phyloP scores from a whole-genome alignment of 64 coral and sea anemone species.

The Stichodactyla helianthus region DNA sequence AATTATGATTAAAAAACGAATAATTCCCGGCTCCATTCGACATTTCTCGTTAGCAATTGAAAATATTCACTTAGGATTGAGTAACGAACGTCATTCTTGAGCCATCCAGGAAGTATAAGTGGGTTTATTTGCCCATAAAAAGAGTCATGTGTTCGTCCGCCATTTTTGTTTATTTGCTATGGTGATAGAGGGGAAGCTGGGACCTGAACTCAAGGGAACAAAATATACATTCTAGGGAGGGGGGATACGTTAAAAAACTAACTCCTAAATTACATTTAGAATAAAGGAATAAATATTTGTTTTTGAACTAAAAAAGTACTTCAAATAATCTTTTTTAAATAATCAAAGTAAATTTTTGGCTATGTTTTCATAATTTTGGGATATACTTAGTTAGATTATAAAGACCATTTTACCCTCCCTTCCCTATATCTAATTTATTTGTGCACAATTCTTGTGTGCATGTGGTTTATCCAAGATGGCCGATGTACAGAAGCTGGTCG shows the following conservation, averaged over 20 bases:
- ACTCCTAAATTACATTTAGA: neutral
- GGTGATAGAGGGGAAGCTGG: neutral
- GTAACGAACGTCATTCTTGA: neutral
- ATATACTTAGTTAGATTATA: neutral
- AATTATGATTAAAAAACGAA: slow-evolving; percentile 78
- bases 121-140: neutral
- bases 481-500: neutral
- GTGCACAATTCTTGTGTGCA: neutral
- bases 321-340: neutral
- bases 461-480: neutral
- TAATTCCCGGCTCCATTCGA: slow-evolving; percentile 63
- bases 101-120: neutral
- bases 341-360: neutral
- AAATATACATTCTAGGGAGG: neutral
- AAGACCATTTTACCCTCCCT: neutral
- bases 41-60: slow-evolving; percentile 1
- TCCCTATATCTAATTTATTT: neutral
- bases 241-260: neutral
- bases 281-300: neutral
- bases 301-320: neutral
- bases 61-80: neutral
- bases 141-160: neutral
- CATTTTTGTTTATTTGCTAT: slow-evolving; percentile 56
- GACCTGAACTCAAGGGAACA: neutral
- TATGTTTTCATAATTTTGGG: neutral